Conservation (phyloP, 2,113 vertebrate species). For the Zosterops borbonicus region DNA sequence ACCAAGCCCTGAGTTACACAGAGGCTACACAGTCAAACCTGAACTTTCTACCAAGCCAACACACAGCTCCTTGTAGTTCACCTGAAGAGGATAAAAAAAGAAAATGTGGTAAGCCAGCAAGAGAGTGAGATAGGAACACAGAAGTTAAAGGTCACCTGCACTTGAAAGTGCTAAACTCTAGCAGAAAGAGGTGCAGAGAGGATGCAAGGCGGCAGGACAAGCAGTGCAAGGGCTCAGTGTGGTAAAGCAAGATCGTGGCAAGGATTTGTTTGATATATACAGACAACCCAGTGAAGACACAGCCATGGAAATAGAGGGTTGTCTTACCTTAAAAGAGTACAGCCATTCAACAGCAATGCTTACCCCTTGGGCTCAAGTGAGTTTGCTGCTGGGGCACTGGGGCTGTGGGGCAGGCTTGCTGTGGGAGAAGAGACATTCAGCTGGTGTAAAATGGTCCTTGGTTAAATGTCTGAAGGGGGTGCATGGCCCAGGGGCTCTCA, state of each 20-base stretch:
- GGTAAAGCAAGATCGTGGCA: neutral
- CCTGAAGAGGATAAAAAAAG: neutral
- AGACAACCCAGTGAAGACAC: neutral
- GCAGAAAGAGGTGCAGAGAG: neutral
- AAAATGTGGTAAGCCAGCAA: neutral
- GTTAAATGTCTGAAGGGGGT: neutral
- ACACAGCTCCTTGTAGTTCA: neutral
- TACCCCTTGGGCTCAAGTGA: neutral
- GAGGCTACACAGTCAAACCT: neutral
- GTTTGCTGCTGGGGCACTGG: neutral
- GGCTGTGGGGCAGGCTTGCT: neutral
- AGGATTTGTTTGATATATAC: rapidly evolving
- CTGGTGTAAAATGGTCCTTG: neutral
- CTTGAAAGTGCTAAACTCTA: neutral
- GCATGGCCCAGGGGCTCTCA: rapidly evolving
- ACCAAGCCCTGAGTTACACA: neutral
- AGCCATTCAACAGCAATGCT: neutral
- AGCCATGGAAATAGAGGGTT: neutral
- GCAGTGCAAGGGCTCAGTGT: neutral
- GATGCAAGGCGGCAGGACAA: neutral
- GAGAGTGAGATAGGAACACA: neutral
- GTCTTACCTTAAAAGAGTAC: neutral
- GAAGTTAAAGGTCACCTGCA: neutral
- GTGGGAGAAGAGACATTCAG: neutral
- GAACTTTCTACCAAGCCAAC: neutral